Evolutionary conservation across 2,888 invertebrate genomes (phyloP), one percentile per base, ranked within the genome.

Genomic region (Cheilosia scutellata): DNA sequence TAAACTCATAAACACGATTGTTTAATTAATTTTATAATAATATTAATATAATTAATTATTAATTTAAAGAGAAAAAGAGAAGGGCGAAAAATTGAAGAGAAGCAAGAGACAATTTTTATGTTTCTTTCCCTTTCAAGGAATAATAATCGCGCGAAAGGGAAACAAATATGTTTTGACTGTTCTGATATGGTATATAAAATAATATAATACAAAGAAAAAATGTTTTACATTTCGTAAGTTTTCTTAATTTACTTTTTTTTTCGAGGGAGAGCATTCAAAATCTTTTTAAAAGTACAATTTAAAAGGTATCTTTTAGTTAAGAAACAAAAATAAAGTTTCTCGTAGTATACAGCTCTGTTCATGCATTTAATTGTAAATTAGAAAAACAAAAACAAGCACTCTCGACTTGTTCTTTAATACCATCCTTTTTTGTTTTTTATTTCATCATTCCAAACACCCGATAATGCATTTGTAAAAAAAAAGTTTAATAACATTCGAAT

Each of bases 31-130:
- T 86, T 82, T 86, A 82, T 77, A 76, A 68, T 78, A 87, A 87
- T 78, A 76, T 82, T 83, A 80, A 82, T 80, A 83, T 84, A 70
- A 87, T 74, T 82, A 77, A 87, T 76, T 76, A 84, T 86, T 82
- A 83, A 80, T 83, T 79, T 82, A 62, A 83, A 87, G 80, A 82
- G 84, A 87, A 88, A 68, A 88, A 87, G 87, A 87, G 88, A 87
- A 88, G 79, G 74, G 63, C 77, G 79, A 66, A 51, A 87, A 70
- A 75, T 82, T 78, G 71, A 62, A 62, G 60, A 57, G 68, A 80
- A 74, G 65, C 82, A 65, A 86, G 62, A 62, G 42, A 62, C n/a
- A 51, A 27, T n/a, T 55, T 72, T 29, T 76, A 62, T 83, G 60
- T 74, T 55, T 78, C 55, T 72, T 66, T 42, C 53, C 11, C 20